phyloP scores from a whole-genome alignment of 2,113 vertebrate genomes.

The Machaerirhynchus nigripectus region DNA sequence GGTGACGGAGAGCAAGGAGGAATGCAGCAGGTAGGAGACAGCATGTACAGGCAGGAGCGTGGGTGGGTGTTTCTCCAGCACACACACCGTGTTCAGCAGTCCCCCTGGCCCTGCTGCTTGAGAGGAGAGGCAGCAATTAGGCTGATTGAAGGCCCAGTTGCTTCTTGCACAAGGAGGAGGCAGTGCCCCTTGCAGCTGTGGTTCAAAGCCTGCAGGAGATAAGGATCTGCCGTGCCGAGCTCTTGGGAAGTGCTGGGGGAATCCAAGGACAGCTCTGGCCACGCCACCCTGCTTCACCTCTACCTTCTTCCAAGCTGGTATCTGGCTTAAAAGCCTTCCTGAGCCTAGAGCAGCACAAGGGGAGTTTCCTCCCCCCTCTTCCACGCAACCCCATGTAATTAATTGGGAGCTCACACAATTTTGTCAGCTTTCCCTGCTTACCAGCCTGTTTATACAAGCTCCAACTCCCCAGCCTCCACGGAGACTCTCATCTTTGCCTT shows the following conservation, averaged over 20 bases:
- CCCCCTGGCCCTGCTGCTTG: neutral
- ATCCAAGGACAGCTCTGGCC: neutral
- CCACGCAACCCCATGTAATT: neutral
- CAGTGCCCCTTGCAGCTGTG: neutral
- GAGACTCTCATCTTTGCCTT: neutral
- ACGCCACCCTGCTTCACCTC: rapidly evolving
- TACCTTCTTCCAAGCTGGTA: neutral
- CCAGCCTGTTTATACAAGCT: neutral
- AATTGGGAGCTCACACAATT: neutral
- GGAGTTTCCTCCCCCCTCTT: neutral
- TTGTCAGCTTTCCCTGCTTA: neutral
- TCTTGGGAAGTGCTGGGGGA: neutral
- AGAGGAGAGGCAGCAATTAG: constrained; percentile 22
- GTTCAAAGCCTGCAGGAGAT: neutral
- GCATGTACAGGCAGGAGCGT: neutral
- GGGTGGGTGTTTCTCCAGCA: neutral
- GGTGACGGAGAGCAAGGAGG: neutral
- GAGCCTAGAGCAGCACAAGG: neutral
- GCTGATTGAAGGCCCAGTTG: neutral
- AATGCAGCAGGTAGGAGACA: constrained; percentile 2
- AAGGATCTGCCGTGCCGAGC: neutral
- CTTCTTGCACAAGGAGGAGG: constrained; percentile 10
- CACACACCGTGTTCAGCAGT: neutral
- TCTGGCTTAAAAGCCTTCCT: neutral
- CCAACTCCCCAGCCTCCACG: neutral